Base-by-base conservation (phyloP, 2,888 invertebrate genomes). In the Monochamus alternatus region DNA sequence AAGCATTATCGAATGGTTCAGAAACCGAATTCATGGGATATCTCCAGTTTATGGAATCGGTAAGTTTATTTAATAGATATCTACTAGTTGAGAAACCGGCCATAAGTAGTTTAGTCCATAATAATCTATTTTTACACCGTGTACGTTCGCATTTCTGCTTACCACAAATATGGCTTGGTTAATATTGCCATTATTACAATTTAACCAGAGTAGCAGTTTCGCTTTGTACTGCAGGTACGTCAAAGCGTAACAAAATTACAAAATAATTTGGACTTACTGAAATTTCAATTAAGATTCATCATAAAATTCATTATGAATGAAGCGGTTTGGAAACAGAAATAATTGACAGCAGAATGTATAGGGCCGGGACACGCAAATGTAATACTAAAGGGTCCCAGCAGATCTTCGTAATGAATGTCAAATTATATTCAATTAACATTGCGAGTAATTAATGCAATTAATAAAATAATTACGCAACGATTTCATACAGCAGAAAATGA, bases 391-490 rank as follows among this genome's bases (percentile, higher is more conserved):
- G 68, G 22, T 8, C 22, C 43, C 58, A 9, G 43, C 9, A 22
- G 38, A 68, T 68, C 68, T 58, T 30, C 59, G 8, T 55, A 47
- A 51, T 60, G 12, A 60, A 62, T 30, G 32, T 60, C 47, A 43
- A 69, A 69, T 69, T 69, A 69, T 10, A 9, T 12, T 60, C 7
- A 69, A 60, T 31, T 60, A 44, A 51, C 60, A 30, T 31, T 43
- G 55, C 9, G 43, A 58, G 22, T 22, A 68, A 68, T 68, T 59
- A 59, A 65, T 32, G 8, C 31, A 31, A 65, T 67, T 58, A 58
- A 67, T 67, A 55, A 47, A 69, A 69, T 69, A 69, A 69, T 60
- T 68, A 59, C 32, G 44, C 44, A 60, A 69, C 30, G 10, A 69
- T 60, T 69, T 69, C 59, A 30, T 59, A 30, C 7, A 43, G 60